Percentiles rank a stretch among this genome's conserved stretches.
These are phyloP conservation scores for Chanos chanos DNA, from an alignment of 2,797 vertebrate species.

Conservation along the genomic window DNA sequence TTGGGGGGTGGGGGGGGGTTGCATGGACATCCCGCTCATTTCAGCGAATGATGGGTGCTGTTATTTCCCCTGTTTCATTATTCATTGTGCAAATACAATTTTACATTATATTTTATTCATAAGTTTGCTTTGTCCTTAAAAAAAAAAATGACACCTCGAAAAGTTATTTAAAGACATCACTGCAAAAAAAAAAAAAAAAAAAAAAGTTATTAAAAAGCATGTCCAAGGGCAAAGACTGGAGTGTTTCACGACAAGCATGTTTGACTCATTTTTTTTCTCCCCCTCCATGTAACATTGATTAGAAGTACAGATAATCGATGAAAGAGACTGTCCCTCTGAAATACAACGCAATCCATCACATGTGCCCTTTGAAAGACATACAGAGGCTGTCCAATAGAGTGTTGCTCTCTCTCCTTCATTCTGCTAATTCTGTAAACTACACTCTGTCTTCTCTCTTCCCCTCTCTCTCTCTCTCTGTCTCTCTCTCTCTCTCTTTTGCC, in stretches of 20 bases:
- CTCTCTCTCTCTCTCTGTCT: neutral
- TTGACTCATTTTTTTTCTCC: constrained; percentile 4
- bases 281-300: constrained; percentile 38
- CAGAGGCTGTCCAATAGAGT: constrained; percentile 1
- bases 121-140: constrained; percentile 36
- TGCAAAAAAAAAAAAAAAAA: no score
- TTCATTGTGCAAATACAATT: constrained; percentile 50
- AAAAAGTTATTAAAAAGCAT: constrained; percentile 39
- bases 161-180: constrained; percentile 38
- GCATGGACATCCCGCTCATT: constrained; percentile 21
- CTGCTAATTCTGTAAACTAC: no score
- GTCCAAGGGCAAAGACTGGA: constrained; percentile 30
- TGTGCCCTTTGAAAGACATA: constrained; percentile 40
- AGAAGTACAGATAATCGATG: constrained; percentile 44
- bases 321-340: constrained; percentile 46
- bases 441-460: no score
- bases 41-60: constrained; percentile 28
- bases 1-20: no score
- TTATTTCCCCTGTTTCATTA: constrained; percentile 47
- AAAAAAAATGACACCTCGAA: constrained; percentile 36
- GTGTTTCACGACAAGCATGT: constrained; percentile 32
- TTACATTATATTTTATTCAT: constrained; percentile 51
- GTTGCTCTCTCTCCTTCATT: neutral
- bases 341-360: constrained; percentile 46
- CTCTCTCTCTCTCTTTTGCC: neutral